These are phyloP conservation scores for Pandemis cinnamomeana DNA, from an alignment of 2,888 invertebrate species.

Conservation along the genomic window DNA sequence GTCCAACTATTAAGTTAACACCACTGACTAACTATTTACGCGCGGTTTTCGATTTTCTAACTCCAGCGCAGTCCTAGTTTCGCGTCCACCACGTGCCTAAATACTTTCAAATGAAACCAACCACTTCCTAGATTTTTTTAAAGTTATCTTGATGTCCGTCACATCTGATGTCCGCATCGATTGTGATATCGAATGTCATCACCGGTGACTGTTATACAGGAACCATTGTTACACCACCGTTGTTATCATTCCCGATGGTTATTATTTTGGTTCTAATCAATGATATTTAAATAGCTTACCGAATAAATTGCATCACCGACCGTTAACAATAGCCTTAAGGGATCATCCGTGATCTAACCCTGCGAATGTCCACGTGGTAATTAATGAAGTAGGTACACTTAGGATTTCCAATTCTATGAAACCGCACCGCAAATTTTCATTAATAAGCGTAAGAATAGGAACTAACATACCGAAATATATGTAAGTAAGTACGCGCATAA, in stretches of 20 bases:
- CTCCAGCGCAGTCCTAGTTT: too few relatives aligned
- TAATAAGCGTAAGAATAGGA: too few relatives aligned
- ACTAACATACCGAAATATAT: too few relatives aligned
- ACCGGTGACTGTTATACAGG: constrained; percentile 1
- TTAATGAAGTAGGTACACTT: not conserved
- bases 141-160: not conserved
- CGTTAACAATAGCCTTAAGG: constrained; percentile 61
- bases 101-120: not conserved
- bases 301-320: constrained; percentile 68
- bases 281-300: constrained; percentile 68
- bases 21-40: too few relatives aligned
- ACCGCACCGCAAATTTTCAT: too few relatives aligned
- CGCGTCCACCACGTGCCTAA: too few relatives aligned
- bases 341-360: constrained; percentile 55
- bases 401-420: too few relatives aligned
- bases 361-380: constrained; percentile 41
- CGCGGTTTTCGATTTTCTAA: too few relatives aligned
- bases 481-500: too few relatives aligned
- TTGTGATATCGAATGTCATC: not conserved
- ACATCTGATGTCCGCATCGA: not conserved
- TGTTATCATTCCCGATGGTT: constrained; percentile 18
- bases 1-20: too few relatives aligned
- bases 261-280: constrained; percentile 70
- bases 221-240: constrained; percentile 28
- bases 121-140: not conserved